Evolutionary conservation across 2,113 vertebrate genomes (phyloP).

Genomic region (Phalacrocorax carbo): DNA sequence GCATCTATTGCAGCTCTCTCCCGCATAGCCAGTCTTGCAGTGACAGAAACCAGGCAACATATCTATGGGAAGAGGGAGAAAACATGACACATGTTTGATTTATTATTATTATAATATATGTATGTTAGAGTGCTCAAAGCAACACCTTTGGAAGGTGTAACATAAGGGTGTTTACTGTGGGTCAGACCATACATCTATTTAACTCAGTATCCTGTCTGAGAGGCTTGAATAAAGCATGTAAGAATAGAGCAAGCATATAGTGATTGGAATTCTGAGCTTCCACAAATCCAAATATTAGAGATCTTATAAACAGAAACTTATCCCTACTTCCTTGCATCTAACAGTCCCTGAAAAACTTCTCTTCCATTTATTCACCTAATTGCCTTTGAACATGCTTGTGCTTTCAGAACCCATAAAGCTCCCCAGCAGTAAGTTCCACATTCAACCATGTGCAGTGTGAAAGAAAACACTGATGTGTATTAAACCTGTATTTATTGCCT

Average conservation of each 20-base stretch:
- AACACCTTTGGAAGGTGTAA: not conserved
- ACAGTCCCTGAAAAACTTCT: not conserved
- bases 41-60: conserved; percentile 86
- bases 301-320: not conserved
- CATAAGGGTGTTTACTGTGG: not conserved
- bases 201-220: not conserved
- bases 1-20: conserved; percentile 85
- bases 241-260: not conserved
- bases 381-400: not conserved
- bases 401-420: not conserved
- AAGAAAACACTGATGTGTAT: not conserved
- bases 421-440: not conserved
- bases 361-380: not conserved
- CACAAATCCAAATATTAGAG: not conserved
- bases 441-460: not conserved
- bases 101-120: not conserved
- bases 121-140: not conserved
- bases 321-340: not conserved
- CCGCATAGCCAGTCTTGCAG: conserved; percentile 89
- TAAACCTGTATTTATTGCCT: not conserved
- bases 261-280: not conserved
- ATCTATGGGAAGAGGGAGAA: conserved; percentile 62
- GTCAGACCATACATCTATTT: not conserved
- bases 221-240: not conserved
- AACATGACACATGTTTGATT: not conserved